These are phyloP conservation scores for Thalpophila matura DNA, from an alignment of 2,888 invertebrate species.

Conservation along the genomic window DNA sequence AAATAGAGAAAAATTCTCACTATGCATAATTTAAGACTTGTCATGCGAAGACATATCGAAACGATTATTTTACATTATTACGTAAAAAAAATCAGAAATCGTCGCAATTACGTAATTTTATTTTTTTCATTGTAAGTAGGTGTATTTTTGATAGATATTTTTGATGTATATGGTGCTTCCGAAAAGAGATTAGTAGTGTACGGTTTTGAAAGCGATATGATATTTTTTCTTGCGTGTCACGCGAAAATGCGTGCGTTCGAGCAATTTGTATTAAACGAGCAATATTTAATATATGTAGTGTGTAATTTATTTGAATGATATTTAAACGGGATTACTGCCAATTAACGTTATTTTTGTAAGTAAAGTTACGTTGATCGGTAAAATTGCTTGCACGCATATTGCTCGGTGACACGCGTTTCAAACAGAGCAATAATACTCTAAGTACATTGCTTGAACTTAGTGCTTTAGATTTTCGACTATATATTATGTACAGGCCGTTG, in stretches of 20 bases:
- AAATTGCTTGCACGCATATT: slow-evolving; percentile 25
- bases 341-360: slow-evolving; percentile 8
- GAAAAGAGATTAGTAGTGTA: slow-evolving; percentile 67
- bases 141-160: slow-evolving; percentile 63
- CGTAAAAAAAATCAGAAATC: slow-evolving; percentile 50
- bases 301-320: slow-evolving; percentile 42
- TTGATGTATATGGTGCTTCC: slow-evolving; percentile 68
- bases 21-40: slow-evolving; percentile 65
- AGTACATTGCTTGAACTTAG: slow-evolving; percentile 60
- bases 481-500: slow-evolving; percentile 54
- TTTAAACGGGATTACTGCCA: slow-evolving; percentile 13
- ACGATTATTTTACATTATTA: slow-evolving; percentile 51
- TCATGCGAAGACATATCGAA: slow-evolving; percentile 61
- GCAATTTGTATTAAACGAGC: slow-evolving; percentile 30
- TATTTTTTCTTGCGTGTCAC: slow-evolving; percentile 27
- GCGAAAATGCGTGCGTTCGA: slow-evolving; percentile 9
- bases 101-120: slow-evolving; percentile 63
- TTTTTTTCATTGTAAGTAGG: slow-evolving; percentile 42
- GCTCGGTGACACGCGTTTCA: slow-evolving; percentile 5
- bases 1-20: slow-evolving; percentile 39
- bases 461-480: slow-evolving; percentile 58
- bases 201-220: slow-evolving; percentile 27
- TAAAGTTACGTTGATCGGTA: slow-evolving; percentile 22
- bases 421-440: slow-evolving; percentile 58
- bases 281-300: slow-evolving; percentile 46